phyloP scores from a whole-genome alignment of 2,797 vertebrate genomes.

The Gambusia yucatana region DNA sequence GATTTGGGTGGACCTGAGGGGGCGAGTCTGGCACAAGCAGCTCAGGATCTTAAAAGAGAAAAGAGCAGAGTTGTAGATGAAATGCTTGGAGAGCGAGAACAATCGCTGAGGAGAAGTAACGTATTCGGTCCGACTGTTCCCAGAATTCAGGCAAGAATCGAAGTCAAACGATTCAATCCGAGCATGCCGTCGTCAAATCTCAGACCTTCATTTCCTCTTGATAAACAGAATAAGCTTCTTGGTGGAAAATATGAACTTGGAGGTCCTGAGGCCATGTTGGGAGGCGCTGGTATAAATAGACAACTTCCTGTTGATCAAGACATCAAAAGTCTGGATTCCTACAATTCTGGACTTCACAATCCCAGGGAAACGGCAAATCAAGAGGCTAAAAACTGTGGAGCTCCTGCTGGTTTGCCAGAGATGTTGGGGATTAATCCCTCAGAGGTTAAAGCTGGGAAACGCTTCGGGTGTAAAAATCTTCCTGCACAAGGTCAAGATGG shows the following conservation, averaged over 20 bases:
- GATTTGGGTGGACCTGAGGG: slow-evolving; percentile 61
- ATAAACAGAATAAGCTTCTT: slow-evolving; percentile 28
- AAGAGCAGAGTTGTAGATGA: slow-evolving; percentile 44
- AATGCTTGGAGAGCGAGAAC: slow-evolving; percentile 22
- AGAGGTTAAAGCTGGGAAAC: slow-evolving; percentile 19
- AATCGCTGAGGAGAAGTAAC: slow-evolving; percentile 18
- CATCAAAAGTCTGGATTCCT: slow-evolving; percentile 14
- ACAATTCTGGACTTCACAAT: slow-evolving; percentile 21
- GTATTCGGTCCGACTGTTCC: slow-evolving; percentile 10
- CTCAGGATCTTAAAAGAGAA: slow-evolving; percentile 55
- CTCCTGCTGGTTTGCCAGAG: slow-evolving; percentile 25
- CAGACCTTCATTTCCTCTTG: slow-evolving; percentile 14
- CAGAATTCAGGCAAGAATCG: slow-evolving; percentile 35
- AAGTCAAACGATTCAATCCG: slow-evolving; percentile 34
- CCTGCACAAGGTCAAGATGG: slow-evolving; percentile 30
- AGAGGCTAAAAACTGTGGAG: slow-evolving; percentile 42
- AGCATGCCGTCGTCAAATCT: slow-evolving; percentile 18
- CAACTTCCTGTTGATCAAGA: slow-evolving; percentile 37
- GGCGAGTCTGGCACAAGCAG: slow-evolving; percentile 52
- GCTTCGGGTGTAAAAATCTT: slow-evolving; percentile 24
- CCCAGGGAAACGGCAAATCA: slow-evolving; percentile 15
- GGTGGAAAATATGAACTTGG: slow-evolving; percentile 14
- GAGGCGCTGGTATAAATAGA: slow-evolving; percentile 9
- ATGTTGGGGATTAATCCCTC: slow-evolving; percentile 14
- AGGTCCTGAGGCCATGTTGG: slow-evolving; percentile 21